These are phyloP conservation scores for Spinibarbus caldwelli DNA, from an alignment of 2,797 vertebrate genomes.

Conservation along the genomic window DNA sequence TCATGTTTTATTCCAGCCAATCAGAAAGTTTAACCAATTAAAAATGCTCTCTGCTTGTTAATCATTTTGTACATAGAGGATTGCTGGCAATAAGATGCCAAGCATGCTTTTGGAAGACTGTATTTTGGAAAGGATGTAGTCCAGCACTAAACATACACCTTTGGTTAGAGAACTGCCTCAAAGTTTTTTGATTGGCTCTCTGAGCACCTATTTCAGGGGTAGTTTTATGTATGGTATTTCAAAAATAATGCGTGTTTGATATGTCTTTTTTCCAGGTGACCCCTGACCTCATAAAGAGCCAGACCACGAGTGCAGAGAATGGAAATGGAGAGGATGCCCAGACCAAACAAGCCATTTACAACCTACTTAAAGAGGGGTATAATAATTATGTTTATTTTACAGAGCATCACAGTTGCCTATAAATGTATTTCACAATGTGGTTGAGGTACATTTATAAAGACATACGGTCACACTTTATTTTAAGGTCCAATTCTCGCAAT, in stretches of 20 bases:
- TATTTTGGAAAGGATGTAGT: neutral
- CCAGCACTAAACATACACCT: neutral
- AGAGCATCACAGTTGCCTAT: neutral
- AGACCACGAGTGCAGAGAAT: constrained; percentile 70
- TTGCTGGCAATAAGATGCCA: neutral
- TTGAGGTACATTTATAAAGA: neutral
- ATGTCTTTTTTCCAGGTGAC: constrained; percentile 74
- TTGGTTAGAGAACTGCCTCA: neutral
- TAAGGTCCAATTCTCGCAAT: neutral
- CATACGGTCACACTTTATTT: neutral
- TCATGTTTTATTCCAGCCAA: neutral
- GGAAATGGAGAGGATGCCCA: constrained; percentile 72
- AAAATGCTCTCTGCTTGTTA: neutral
- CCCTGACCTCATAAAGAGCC: constrained; percentile 80
- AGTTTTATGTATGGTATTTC: neutral
- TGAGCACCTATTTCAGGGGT: neutral
- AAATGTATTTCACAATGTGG: neutral
- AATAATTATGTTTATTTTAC: neutral
- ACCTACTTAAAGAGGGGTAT: constrained; percentile 85
- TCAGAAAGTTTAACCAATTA: neutral
- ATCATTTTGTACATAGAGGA: neutral
- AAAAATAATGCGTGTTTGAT: constrained; percentile 3
- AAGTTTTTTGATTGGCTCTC: neutral
- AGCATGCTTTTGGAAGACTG: neutral
- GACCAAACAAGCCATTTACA: constrained; percentile 77